These are phyloP conservation scores for Isaurus tuberculatus DNA, from an alignment of 92 coral and sea anemone species.

Conservation along the genomic window DNA sequence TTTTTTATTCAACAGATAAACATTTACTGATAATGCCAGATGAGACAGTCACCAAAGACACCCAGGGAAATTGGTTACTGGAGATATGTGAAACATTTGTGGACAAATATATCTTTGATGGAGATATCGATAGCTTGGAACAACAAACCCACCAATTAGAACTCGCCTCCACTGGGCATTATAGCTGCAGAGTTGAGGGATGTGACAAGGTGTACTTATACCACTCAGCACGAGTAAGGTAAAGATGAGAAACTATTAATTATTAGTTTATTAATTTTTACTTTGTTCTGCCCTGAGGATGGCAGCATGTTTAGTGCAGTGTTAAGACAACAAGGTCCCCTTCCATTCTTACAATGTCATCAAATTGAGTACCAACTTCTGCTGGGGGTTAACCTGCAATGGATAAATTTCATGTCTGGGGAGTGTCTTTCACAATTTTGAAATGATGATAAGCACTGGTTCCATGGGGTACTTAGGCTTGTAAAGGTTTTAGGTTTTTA, in stretches of 20 bases:
- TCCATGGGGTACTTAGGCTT: too few species aligned
- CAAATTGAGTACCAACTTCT: too few species aligned
- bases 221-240: constrained; percentile 77
- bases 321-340: background rate
- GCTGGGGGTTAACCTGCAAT: too few species aligned
- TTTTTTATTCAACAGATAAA: constrained; percentile 35
- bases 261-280: too few species aligned
- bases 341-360: background rate
- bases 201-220: constrained; percentile 67
- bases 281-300: background rate
- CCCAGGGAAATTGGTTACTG: constrained; percentile 50
- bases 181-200: constrained; percentile 53
- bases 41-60: constrained; percentile 27
- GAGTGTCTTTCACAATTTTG: background rate
- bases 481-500: background rate
- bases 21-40: constrained; percentile 53
- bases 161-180: constrained; percentile 55
- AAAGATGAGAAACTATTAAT: background rate
- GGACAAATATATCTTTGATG: constrained; percentile 46
- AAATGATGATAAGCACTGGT: background rate
- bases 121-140: constrained; percentile 51
- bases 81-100: constrained; percentile 42
- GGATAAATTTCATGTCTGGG: too few species aligned
- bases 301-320: background rate
- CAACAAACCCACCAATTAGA: constrained; percentile 63